Conservation (phyloP, 2,797 vertebrate species). For the Poecilia gillii region DNA sequence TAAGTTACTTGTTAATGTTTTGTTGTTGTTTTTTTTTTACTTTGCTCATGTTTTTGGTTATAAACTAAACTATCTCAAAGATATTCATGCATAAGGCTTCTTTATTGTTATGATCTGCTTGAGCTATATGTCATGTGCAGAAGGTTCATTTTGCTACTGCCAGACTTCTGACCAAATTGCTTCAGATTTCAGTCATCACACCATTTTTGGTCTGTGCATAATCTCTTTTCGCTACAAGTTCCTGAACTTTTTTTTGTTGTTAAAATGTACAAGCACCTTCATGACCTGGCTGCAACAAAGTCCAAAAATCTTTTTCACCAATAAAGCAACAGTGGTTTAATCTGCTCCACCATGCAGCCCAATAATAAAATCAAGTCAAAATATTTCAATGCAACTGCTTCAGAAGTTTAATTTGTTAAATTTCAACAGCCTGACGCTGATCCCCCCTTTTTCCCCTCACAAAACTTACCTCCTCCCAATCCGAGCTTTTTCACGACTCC, state of each 20-base stretch:
- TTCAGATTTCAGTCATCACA: not conserved
- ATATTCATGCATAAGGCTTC: not conserved
- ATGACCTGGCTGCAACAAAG: not conserved
- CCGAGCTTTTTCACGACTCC: not conserved
- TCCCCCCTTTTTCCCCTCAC: not conserved
- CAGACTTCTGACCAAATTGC: not conserved
- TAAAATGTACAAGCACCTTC: not conserved
- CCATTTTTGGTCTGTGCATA: not conserved
- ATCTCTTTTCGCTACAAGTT: not conserved
- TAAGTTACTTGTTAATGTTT: not conserved
- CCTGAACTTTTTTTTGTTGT: no score
- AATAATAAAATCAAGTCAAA: not conserved
- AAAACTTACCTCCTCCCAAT: conserved; percentile 16
- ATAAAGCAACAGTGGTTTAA: not conserved
- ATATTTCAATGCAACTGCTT: not conserved
- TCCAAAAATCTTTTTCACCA: not conserved
- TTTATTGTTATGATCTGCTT: not conserved
- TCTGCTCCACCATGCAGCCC: not conserved
- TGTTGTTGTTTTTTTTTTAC: not conserved
- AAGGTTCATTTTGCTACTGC: not conserved
- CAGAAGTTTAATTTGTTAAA: not conserved
- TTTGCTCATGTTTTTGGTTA: not conserved
- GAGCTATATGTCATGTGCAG: not conserved
- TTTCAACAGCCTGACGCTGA: not conserved
- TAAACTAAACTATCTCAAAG: not conserved